These are phyloP conservation scores for Oenanthe oenanthe DNA, from an alignment of 2,113 vertebrate species.

Conservation along the genomic window DNA sequence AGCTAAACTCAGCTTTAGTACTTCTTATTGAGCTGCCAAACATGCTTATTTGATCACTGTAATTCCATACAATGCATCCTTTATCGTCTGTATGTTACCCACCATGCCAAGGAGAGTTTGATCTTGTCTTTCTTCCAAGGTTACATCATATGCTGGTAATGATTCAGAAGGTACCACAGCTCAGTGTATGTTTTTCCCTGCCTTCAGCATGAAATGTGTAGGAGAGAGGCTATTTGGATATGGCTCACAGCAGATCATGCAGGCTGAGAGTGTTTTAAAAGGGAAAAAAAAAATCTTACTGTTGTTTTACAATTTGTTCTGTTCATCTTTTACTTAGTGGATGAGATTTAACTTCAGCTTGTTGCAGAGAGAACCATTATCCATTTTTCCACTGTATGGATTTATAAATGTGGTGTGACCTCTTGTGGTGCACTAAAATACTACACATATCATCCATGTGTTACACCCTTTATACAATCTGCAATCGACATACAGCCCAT, in stretches of 20 bases:
- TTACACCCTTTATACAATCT: background rate
- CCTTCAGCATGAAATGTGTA: slow-evolving; percentile 61
- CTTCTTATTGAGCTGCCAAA: background rate
- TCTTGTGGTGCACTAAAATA: slow-evolving; percentile 65
- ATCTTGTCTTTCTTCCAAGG: slow-evolving; percentile 23
- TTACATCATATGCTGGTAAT: background rate
- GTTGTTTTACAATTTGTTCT: background rate
- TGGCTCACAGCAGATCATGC: slow-evolving; percentile 17
- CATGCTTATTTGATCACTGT: background rate
- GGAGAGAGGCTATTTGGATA: slow-evolving; percentile 66
- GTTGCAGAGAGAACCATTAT: background rate
- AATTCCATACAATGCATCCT: background rate
- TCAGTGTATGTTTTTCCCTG: slow-evolving; percentile 59
- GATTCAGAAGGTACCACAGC: background rate
- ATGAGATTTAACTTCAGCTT: slow-evolving; percentile 4
- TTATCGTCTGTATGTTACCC: background rate
- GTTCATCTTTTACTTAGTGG: slow-evolving; percentile 17
- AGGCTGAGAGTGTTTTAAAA: slow-evolving; percentile 56
- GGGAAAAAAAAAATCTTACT: background rate
- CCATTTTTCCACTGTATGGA: background rate
- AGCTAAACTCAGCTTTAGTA: background rate
- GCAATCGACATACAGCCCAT: background rate
- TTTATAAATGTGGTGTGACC: slow-evolving; percentile 65
- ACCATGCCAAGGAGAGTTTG: background rate
- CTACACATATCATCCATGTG: background rate